These are phyloP conservation scores for Podotricha telesiphe DNA, from an alignment of 2,888 invertebrate species.

Conservation along the genomic window DNA sequence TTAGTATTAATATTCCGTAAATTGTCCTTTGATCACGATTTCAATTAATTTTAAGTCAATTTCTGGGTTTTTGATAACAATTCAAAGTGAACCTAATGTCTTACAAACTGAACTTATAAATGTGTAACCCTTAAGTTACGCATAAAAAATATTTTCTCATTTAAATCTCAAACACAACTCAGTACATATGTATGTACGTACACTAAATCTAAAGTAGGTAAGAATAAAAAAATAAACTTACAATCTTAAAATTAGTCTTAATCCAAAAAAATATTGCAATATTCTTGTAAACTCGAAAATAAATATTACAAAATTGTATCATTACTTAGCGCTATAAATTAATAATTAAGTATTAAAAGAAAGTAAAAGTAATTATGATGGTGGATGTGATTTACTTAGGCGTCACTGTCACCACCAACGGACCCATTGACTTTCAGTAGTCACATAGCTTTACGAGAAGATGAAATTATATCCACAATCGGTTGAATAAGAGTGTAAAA, in stretches of 20 bases:
- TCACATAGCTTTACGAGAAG: slow-evolving; percentile 66
- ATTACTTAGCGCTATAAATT: neutral
- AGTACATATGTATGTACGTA: slow-evolving; percentile 6
- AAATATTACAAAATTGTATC: neutral
- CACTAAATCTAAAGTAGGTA: slow-evolving; percentile 14
- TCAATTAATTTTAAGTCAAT: neutral
- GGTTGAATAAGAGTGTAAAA: slow-evolving; percentile 69
- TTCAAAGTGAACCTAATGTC: slow-evolving; percentile 48
- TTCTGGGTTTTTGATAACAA: neutral
- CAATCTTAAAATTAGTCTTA: slow-evolving; percentile 1
- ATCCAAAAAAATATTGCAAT: neutral
- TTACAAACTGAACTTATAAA: slow-evolving; percentile 55
- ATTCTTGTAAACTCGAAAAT: neutral
- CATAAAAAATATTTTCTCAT: slow-evolving; percentile 57
- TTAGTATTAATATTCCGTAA: neutral
- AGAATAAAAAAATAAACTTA: slow-evolving; percentile 16
- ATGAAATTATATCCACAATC: slow-evolving; percentile 64
- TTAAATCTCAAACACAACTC: neutral
- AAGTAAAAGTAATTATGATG: neutral
- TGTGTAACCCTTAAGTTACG: slow-evolving; percentile 59
- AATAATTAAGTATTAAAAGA: neutral
- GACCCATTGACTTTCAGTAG: slow-evolving; percentile 58
- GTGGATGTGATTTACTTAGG: slow-evolving; percentile 47
- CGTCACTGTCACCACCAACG: slow-evolving; percentile 62
- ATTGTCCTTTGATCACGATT: neutral